Base-by-base conservation (phyloP, 1,140 invertebrate species). In the Melitaea cinxia region DNA sequence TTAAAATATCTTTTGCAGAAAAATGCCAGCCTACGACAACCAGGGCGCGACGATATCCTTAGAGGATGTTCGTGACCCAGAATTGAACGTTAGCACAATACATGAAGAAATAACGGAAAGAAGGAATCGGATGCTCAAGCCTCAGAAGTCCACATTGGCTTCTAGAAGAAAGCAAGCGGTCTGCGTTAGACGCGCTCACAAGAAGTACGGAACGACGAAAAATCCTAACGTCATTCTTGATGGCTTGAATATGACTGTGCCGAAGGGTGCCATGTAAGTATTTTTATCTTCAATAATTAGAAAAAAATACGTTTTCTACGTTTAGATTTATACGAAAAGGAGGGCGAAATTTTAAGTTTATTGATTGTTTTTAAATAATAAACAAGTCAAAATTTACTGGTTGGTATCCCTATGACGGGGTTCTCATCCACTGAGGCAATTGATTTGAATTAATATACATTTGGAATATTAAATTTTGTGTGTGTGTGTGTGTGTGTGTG, bases 181-280 rank as follows among this genome's bases (percentile, higher is more conserved):
- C 0, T 96, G 95, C 72, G 96, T 97, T 0, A 91, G 96, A 49
- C 91, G 95, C 15, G 96, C 97, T 0, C 95, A 94, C 88, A 98
- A 98, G 85, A 94, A 94, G 78, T 98, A 98, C 83, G 97, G 97
- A 4, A 92, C 94, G 28, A 94, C 95, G 65, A 96, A 94, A 54
- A 96, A 95, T 79, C 95, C 96, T n/a, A 95, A 97, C 70, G 92
- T 96, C 30, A 96, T 98, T 6, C 91, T 98, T 15, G 95, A 96
- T 78, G 95, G 96, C 24, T 92, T 98, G 23, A 97, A 97, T 77
- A 97, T 98, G 95, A 97, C 96, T 12, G 97, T 98, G 12, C 94
- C 95, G 42, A 97, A 97, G 83, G 97, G 97, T 55, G 94, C 96
- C 39, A 98, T 98, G 96, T 97, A 92, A 95, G 95, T 95, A 59